phyloP scores from a whole-genome alignment of 2,113 vertebrate genomes.

The Microcebus griseorufus region DNA sequence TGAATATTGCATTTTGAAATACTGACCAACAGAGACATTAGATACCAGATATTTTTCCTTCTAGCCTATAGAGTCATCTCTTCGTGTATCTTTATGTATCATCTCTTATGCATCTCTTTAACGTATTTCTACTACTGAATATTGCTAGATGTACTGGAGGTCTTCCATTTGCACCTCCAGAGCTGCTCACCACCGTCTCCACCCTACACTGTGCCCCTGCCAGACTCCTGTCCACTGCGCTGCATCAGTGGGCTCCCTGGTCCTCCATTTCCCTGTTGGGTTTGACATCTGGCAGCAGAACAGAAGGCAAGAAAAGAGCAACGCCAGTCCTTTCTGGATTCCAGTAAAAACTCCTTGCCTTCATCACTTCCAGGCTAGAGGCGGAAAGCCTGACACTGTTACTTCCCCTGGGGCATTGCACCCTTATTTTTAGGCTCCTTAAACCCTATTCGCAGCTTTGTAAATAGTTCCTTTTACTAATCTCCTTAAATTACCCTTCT shows the following conservation, averaged over 20 bases:
- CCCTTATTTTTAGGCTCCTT: not conserved
- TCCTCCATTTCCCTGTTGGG: not conserved
- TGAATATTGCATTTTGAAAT: not conserved
- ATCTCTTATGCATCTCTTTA: too few relatives aligned
- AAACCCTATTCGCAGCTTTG: not conserved
- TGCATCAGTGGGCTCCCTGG: not conserved
- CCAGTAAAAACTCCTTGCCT: not conserved
- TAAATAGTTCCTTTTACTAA: not conserved
- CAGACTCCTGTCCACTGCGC: not conserved
- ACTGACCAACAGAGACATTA: not conserved
- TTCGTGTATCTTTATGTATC: not conserved
- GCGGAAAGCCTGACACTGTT: not conserved
- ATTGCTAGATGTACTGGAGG: not conserved
- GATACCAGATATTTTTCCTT: not conserved
- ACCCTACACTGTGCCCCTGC: not conserved
- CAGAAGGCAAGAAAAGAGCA: conserved; percentile 12
- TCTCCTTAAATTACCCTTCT: not conserved
- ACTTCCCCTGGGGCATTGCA: not conserved
- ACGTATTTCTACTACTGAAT: not conserved
- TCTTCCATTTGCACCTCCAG: not conserved
- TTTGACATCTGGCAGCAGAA: not conserved
- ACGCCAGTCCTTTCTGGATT: not conserved
- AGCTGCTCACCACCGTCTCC: not conserved
- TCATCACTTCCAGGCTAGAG: not conserved
- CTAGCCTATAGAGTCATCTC: not conserved